A percentile compares a stretch with the other conserved stretches of the same genome.
Evolutionary conservation across 1,140 invertebrate species (phyloP).

Genomic region (Macrobrachium nipponense): DNA sequence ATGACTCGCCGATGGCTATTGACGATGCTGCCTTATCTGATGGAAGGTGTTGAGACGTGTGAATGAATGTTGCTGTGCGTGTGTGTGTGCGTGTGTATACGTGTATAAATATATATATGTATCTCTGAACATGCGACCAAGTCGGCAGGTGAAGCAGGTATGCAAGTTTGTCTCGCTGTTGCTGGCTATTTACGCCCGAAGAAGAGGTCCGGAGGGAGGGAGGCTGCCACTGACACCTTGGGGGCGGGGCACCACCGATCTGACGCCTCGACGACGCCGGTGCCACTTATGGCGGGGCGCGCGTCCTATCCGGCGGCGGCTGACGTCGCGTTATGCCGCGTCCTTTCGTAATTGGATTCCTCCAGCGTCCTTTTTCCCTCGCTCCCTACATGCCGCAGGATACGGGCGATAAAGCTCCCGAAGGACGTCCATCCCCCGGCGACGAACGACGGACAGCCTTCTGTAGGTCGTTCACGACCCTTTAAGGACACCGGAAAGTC

Average conservation of each 20-base stretch:
- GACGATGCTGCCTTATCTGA: background rate
- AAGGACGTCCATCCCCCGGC: background rate
- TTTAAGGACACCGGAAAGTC: background rate
- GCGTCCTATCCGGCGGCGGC: conserved; percentile 13
- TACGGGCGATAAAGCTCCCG: too few species aligned
- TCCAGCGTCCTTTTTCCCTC: background rate
- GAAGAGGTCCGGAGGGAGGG: conserved; percentile 28
- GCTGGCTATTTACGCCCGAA: conserved; percentile 54
- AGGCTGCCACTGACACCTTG: conserved; percentile 33
- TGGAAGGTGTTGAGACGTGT: background rate
- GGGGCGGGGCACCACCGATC: conserved; percentile 34
- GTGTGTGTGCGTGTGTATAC: too few species aligned
- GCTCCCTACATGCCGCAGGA: too few species aligned
- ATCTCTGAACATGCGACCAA: conserved; percentile 27
- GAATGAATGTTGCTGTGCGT: background rate
- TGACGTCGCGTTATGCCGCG: background rate
- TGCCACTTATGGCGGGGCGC: conserved; percentile 48
- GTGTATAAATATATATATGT: too few species aligned
- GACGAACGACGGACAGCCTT: background rate
- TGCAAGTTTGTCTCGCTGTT: conserved; percentile 42
- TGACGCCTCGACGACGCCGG: conserved; percentile 49
- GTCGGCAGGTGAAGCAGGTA: conserved; percentile 53
- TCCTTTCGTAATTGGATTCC: conserved; percentile 25
- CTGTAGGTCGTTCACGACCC: background rate
- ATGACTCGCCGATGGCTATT: too few species aligned